These are phyloP conservation scores for Brachionus sp. DNA, from an alignment of 1,140 invertebrate genomes.

Conservation along the genomic window DNA sequence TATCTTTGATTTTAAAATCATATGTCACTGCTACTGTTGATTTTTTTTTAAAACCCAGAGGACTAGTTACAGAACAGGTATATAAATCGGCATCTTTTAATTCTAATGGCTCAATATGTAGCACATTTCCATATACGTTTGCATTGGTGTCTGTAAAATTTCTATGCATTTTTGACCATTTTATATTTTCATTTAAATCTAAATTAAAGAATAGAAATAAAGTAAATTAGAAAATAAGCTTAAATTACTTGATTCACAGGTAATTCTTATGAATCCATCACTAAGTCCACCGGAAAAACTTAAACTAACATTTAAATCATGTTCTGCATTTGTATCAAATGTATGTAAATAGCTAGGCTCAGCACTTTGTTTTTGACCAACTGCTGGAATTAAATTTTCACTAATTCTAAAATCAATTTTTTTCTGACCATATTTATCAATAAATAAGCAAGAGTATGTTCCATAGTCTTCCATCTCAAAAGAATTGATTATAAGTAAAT, in stretches of 20 bases:
- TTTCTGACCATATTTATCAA: slow-evolving; percentile 15
- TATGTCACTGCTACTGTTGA: slow-evolving; percentile 4
- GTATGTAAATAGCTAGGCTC: neutral
- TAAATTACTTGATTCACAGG: neutral
- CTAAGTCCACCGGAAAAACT: neutral
- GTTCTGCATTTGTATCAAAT: neutral
- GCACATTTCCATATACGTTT: neutral
- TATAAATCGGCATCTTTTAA: neutral
- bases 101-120: slow-evolving; percentile 14
- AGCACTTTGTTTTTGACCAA: neutral
- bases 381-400: neutral
- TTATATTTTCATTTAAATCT: neutral
- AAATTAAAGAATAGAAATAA: neutral
- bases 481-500: neutral
- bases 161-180: neutral
- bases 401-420: neutral
- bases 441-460: slow-evolving; percentile 23
- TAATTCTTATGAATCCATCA: slow-evolving; percentile 15
- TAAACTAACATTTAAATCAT: neutral
- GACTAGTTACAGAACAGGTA: neutral
- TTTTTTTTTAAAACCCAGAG: neutral
- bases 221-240: neutral
- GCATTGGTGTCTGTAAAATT: neutral
- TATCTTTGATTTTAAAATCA: neutral
- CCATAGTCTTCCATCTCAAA: neutral